Evolutionary conservation across 2,888 invertebrate species (phyloP), one percentile per base, ranked within the genome.

Genomic region (Cosmopolites sordidus): DNA sequence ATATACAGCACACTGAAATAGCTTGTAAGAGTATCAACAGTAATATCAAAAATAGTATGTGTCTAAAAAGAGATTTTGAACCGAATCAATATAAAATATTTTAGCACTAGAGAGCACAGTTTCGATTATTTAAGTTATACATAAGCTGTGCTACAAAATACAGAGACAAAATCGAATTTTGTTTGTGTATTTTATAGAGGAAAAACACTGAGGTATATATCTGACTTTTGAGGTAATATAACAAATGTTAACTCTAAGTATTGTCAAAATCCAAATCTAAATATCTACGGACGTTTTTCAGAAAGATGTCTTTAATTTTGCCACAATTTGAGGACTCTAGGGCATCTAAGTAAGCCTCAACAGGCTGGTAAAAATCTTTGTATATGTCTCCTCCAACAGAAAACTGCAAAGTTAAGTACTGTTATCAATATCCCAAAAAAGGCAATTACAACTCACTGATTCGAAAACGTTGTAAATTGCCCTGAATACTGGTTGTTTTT

Each of bases 401-500:
- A 73, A 87, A 87, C 76, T 80, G 66, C 43, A 39, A 16, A 38
- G 33, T n/a, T n/a, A n/a, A n/a, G n/a, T n/a, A n/a, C n/a, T 43
- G 33, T 9, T 14, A 18, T 29, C n/a, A 6, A 14, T 33, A n/a
- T 29, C 1, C 18, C 17, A 17, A n/a, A n/a, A n/a, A n/a, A n/a
- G n/a, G n/a, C n/a, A n/a, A n/a, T n/a, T n/a, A n/a, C n/a, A n/a
- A 46, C 51, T 46, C 68, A 79, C 79, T 71, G 82, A 78, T 64
- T 81, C 76, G 72, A 83, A 79, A 2, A 85, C 79, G 58, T 76
- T 73, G 67, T 84, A 90, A 40, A 89, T 76, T 9, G 82, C 80
- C 63, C 83, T 83, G 69, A 96, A 95, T 0, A 89, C 83, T 0
- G 92, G 91, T 66, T 94, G 92, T 70, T 89, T 92, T 59, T 86